Percentiles rank a stretch among this genome's conserved stretches.
Evolutionary conservation across 2,888 invertebrate species (phyloP).

Genomic region (Spilarctia lutea): DNA sequence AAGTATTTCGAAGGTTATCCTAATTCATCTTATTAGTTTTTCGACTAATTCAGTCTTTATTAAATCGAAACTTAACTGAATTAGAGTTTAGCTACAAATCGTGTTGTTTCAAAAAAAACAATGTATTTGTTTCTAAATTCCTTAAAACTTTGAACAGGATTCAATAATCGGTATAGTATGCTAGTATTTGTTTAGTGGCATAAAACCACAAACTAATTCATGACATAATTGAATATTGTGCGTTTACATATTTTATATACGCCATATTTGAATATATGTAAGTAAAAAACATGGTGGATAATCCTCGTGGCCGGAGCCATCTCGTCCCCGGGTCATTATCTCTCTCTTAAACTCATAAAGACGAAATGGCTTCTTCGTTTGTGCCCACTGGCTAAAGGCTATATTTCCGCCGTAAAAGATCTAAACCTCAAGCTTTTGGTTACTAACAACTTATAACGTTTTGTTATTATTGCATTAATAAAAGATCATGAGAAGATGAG

Average conservation of each 20-base stretch:
- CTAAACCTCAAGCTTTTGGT: background rate
- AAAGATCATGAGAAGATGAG: background rate
- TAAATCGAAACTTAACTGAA: background rate
- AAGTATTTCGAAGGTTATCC: background rate
- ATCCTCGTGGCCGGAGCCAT: conserved; percentile 2
- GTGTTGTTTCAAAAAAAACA: background rate
- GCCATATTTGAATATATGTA: background rate
- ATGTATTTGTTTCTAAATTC: too few species aligned
- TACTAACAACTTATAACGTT: background rate
- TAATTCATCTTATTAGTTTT: background rate
- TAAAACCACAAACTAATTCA: background rate
- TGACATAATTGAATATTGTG: background rate
- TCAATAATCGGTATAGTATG: background rate
- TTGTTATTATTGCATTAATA: background rate
- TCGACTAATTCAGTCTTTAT: background rate
- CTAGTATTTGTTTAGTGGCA: background rate
- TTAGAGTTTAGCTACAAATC: background rate
- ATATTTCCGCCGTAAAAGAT: background rate
- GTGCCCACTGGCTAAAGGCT: background rate
- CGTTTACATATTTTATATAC: too few species aligned
- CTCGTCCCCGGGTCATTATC: background rate
- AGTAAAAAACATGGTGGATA: background rate
- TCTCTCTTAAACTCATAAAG: background rate
- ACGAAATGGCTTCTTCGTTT: background rate
- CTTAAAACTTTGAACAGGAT: background rate